Conservation (phyloP, 37 sponge, comb jelly and placozoan genomes). For the Bolinopsis microptera region DNA sequence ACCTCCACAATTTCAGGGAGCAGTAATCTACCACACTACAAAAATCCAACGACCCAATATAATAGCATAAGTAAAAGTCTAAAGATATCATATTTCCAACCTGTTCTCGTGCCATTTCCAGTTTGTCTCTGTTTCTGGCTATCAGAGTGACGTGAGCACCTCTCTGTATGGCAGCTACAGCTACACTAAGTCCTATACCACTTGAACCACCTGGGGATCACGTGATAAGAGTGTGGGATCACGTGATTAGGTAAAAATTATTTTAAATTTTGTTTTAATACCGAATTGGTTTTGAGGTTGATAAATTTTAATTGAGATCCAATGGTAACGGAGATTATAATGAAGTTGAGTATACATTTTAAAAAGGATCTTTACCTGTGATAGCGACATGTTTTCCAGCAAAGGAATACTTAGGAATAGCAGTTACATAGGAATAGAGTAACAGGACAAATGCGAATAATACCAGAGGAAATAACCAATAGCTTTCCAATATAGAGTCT, state of each 20-base stretch:
- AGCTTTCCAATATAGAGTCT: slow-evolving; percentile 23
- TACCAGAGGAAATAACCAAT: slow-evolving; percentile 39
- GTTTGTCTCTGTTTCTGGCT: slow-evolving; percentile 45
- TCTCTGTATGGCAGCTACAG: slow-evolving; percentile 34
- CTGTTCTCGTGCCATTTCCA: slow-evolving; percentile 49
- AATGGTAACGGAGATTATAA: no score
- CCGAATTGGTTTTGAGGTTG: no score
- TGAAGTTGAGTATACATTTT: no score
- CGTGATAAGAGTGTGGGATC: not conserved
- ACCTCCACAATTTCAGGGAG: no score
- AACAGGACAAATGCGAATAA: not conserved
- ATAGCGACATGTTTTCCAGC: slow-evolving; percentile 41
- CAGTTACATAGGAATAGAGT: not conserved
- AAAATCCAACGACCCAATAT: no score
- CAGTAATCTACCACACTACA: no score
- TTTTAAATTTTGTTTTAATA: no score
- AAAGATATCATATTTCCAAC: no score
- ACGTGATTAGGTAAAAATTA: not conserved
- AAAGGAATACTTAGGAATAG: slow-evolving; percentile 58
- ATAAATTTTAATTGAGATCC: no score
- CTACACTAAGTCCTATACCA: slow-evolving; percentile 63
- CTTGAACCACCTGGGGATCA: slow-evolving; percentile 32
- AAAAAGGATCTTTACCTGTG: slow-evolving; percentile 13
- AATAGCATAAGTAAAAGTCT: no score
- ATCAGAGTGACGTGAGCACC: slow-evolving; percentile 39